Evolutionary conservation across 1,140 invertebrate genomes (phyloP).

Genomic region (Heliothis subflexa): DNA sequence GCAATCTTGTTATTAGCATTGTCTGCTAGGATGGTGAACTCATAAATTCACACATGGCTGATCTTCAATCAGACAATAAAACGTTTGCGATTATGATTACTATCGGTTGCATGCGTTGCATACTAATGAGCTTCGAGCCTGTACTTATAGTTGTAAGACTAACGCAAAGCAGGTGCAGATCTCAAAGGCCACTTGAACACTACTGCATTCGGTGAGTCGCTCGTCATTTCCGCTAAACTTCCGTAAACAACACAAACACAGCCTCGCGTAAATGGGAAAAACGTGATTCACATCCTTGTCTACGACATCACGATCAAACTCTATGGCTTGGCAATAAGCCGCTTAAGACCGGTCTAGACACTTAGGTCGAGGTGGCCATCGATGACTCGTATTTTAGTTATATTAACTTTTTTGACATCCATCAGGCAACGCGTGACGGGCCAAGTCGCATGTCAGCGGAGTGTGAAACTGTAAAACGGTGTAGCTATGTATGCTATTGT

Average conservation of each 20-base stretch:
- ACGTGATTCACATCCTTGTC: conserved; percentile 36
- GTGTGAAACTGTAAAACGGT: not conserved
- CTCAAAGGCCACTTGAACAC: conserved; percentile 27
- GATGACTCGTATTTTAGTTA: conserved; percentile 1
- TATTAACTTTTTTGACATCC: conserved; percentile 32
- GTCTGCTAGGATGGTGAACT: conserved; percentile 34
- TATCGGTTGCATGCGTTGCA: conserved; percentile 29
- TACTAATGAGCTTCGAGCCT: conserved; percentile 1
- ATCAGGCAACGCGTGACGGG: conserved; percentile 6
- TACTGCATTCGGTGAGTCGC: conserved; percentile 30
- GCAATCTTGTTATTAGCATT: not conserved
- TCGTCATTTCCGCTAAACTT: conserved; percentile 42
- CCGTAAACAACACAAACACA: conserved; percentile 37
- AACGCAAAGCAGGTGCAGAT: conserved; percentile 32
- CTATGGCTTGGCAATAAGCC: conserved; percentile 18
- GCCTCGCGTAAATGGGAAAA: conserved; percentile 40
- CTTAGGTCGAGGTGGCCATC: conserved; percentile 2
- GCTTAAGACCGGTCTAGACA: conserved; percentile 15
- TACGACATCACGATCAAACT: not conserved
- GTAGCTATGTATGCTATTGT: conserved; percentile 17
- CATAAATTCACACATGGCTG: conserved; percentile 27
- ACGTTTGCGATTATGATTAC: conserved; percentile 31
- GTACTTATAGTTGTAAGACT: conserved; percentile 4
- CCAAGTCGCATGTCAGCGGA: not conserved
- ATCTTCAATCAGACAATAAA: conserved; percentile 33